These are phyloP conservation scores for Apomyelois bistriatella DNA, from an alignment of 2,888 invertebrate species.

Conservation along the genomic window DNA sequence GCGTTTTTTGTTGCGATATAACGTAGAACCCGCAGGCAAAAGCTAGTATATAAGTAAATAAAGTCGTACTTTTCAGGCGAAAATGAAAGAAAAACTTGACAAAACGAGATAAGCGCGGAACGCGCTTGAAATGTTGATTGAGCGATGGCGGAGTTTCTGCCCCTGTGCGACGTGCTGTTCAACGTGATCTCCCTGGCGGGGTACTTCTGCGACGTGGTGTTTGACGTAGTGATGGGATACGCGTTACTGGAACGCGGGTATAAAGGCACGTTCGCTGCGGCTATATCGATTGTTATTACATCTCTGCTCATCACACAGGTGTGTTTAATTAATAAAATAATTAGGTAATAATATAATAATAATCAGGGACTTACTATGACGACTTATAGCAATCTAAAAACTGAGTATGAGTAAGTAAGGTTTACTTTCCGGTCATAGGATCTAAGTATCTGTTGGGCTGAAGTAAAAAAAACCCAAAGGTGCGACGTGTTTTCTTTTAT, in stretches of 20 bases:
- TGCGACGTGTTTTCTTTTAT: too few relatives aligned
- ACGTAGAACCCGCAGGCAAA: too few relatives aligned
- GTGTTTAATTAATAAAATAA: constrained; percentile 18
- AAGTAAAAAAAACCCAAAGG: too few relatives aligned
- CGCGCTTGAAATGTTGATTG: constrained; percentile 52
- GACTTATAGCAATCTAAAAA: too few relatives aligned
- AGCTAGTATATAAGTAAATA: neutral
- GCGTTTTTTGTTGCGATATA: too few relatives aligned
- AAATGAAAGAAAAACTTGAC: constrained; percentile 14
- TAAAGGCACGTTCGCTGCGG: constrained; percentile 83
- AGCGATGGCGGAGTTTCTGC: constrained; percentile 89
- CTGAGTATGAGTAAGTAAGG: too few relatives aligned
- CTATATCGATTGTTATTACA: constrained; percentile 84
- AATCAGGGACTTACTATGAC: too few relatives aligned
- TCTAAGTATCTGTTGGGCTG: too few relatives aligned
- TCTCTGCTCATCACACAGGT: constrained; percentile 89
- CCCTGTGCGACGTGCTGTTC: constrained; percentile 94
- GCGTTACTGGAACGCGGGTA: constrained; percentile 86
- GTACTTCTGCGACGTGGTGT: constrained; percentile 94
- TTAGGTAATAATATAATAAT: too few relatives aligned
- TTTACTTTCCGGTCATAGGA: too few relatives aligned
- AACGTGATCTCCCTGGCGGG: constrained; percentile 94
- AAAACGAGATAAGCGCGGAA: constrained; percentile 30
- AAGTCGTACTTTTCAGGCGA: neutral
- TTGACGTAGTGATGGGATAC: constrained; percentile 92